Evolutionary conservation across 2,888 invertebrate species (phyloP).

Genomic region (Lacanobia wlatinum): DNA sequence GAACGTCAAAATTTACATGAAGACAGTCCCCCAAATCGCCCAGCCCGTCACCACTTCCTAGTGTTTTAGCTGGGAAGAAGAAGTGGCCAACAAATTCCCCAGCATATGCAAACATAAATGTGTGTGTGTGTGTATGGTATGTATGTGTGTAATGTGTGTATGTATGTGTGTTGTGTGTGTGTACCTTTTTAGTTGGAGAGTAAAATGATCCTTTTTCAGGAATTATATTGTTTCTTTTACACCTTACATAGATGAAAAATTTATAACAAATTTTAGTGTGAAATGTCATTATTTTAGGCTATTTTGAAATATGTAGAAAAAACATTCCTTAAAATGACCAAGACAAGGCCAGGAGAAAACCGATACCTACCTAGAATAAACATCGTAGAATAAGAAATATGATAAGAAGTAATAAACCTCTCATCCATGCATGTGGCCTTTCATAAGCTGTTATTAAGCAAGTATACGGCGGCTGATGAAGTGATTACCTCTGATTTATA

Average conservation of each 20-base stretch:
- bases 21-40: too few species aligned
- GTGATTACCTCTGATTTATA: constrained; percentile 50
- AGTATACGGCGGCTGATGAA: constrained; percentile 51
- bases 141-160: too few species aligned
- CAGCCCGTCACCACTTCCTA: too few species aligned
- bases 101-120: too few species aligned
- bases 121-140: too few species aligned
- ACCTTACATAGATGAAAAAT: background rate
- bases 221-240: background rate
- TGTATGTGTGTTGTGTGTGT: too few species aligned
- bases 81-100: too few species aligned
- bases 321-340: background rate
- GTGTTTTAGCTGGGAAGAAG: too few species aligned
- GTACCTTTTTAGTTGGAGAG: background rate
- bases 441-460: constrained; percentile 33
- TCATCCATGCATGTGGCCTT: background rate
- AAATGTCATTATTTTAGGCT: too few species aligned
- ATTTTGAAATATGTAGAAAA: too few species aligned
- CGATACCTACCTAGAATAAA: background rate
- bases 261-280: too few species aligned
- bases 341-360: background rate
- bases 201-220: background rate
- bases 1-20: too few species aligned
- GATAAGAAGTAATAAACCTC: background rate
- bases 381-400: background rate